A percentile compares a stretch with the other conserved stretches of the same genome.
Evolutionary conservation across 2,113 vertebrate genomes (phyloP).

Genomic region (Chunga burmeisteri): DNA sequence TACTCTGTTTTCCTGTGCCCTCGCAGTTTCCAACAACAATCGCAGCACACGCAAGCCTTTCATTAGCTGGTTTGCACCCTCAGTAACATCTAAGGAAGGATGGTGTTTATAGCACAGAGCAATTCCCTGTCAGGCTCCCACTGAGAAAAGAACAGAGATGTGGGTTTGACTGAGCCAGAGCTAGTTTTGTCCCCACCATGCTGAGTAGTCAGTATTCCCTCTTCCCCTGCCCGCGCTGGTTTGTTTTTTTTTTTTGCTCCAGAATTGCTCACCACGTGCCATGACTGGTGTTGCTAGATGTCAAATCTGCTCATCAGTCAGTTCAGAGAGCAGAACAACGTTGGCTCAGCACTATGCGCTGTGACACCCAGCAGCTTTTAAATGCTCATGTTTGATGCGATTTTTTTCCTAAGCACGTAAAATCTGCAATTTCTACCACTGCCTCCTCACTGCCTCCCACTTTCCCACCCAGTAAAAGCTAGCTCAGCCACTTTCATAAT

Average conservation of each 20-base stretch:
- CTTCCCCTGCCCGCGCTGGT: not conserved
- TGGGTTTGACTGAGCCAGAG: not conserved
- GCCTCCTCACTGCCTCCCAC: conserved; percentile 7
- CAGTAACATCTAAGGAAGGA: not conserved
- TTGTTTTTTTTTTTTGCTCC: not conserved
- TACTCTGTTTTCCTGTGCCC: fast-evolving
- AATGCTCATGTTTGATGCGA: not conserved
- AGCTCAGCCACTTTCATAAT: not conserved
- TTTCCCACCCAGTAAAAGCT: not conserved
- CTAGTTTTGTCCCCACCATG: not conserved
- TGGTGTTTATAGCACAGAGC: not conserved
- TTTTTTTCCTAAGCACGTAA: not conserved
- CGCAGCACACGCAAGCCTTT: not conserved
- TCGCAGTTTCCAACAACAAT: not conserved
- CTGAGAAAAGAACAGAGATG: not conserved
- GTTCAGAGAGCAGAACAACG: not conserved
- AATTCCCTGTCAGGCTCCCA: not conserved
- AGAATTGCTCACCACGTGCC: not conserved
- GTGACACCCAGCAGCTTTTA: not conserved
- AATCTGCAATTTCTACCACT: not conserved
- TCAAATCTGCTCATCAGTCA: not conserved
- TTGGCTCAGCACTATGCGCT: not conserved
- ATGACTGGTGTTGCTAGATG: not conserved
- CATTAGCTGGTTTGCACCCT: not conserved
- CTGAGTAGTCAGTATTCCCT: not conserved